Evolutionary conservation across 2,888 invertebrate species (phyloP).

Genomic region (Pediacus dermestoides): DNA sequence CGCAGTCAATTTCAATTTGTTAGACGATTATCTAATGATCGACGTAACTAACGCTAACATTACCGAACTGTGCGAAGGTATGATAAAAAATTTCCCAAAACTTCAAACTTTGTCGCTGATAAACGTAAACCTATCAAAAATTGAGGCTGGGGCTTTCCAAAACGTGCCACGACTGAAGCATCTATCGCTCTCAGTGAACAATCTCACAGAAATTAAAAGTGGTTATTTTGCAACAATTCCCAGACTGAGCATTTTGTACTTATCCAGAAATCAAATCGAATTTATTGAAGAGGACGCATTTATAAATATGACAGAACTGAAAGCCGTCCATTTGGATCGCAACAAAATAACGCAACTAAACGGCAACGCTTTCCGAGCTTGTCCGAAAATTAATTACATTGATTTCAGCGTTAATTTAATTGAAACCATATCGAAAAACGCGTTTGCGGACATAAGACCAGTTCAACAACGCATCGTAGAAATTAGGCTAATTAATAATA

Average conservation of each 20-base stretch:
- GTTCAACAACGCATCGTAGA: constrained; percentile 13
- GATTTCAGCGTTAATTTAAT: constrained; percentile 33
- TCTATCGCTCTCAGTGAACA: constrained; percentile 35
- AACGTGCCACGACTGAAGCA: constrained; percentile 28
- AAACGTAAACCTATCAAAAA: constrained; percentile 29
- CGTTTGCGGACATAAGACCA: constrained; percentile 25
- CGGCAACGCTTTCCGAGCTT: constrained; percentile 28
- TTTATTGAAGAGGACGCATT: constrained; percentile 32
- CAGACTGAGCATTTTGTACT: constrained; percentile 27
- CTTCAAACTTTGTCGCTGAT: constrained; percentile 30
- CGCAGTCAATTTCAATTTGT: constrained; percentile 21
- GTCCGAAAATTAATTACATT: constrained; percentile 22
- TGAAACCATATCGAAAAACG: constrained; percentile 16
- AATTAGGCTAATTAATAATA: constrained; percentile 28
- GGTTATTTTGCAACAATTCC: constrained; percentile 30
- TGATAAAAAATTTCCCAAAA: constrained; percentile 32
- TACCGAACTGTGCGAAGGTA: constrained; percentile 34
- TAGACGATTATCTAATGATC: constrained; percentile 27
- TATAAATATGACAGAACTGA: constrained; percentile 25
- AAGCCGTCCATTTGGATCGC: constrained; percentile 32
- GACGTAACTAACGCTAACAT: constrained; percentile 33
- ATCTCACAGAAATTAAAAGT: constrained; percentile 25
- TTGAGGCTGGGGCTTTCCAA: constrained; percentile 32
- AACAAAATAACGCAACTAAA: constrained; percentile 29
- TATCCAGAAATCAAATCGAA: constrained; percentile 32